phyloP scores from a whole-genome alignment of 1,140 invertebrate genomes.

The Lepidotrigona ventralis region DNA sequence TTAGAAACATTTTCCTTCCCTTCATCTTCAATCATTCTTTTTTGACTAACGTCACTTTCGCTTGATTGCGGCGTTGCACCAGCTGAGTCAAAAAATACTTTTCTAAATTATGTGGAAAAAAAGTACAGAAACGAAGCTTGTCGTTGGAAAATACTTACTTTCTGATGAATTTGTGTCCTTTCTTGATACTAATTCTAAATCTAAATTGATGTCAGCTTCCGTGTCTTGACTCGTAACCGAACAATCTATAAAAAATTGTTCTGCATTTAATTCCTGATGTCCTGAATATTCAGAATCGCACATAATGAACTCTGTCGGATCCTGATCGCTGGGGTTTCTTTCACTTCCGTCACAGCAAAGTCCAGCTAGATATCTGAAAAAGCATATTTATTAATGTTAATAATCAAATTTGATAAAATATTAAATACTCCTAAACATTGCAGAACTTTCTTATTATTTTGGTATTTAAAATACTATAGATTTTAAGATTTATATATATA shows the following conservation, averaged over 20 bases:
- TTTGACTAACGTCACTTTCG: neutral
- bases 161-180: conserved; percentile 59
- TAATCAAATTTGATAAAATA: neutral
- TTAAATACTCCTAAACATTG: neutral
- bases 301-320: conserved; percentile 52
- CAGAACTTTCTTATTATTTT: too few species aligned
- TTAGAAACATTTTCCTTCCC: neutral
- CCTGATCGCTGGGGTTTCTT: conserved; percentile 49
- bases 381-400: neutral
- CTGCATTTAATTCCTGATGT: conserved; percentile 21
- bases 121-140: neutral
- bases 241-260: conserved; percentile 21
- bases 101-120: neutral
- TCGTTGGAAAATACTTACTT: conserved; percentile 17
- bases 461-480: too few species aligned
- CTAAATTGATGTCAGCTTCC: conserved; percentile 70
- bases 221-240: conserved; percentile 72
- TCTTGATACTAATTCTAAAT: conserved; percentile 67
- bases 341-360: conserved; percentile 72
- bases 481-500: too few species aligned
- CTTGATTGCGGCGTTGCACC: conserved; percentile 29
- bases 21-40: conserved; percentile 9
- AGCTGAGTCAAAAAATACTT: conserved; percentile 21
- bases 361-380: conserved; percentile 71
- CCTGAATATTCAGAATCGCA: neutral